Evolutionary conservation across 2,113 vertebrate genomes (phyloP), one percentile per base, ranked within the genome.

Genomic region (Poeciliopsis retropinna): DNA sequence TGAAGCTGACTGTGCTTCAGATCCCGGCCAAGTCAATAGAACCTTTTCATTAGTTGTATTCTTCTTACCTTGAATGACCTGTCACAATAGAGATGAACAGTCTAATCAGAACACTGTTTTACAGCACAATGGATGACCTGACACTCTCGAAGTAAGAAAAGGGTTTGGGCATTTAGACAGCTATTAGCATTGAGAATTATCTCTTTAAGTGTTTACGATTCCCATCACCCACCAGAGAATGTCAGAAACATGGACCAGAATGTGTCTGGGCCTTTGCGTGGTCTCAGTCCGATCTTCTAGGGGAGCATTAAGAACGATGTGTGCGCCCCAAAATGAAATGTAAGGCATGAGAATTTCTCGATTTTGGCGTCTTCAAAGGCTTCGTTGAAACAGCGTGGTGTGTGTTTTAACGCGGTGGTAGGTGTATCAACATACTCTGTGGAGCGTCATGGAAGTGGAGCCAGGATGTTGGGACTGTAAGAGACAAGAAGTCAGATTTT

Each of bases 1-100:
- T 71, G 76, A 61, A 80, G 84, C 80, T 83, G 71, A 88, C 70
- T 80, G 85, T 62, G 27, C 28, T 75, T 64, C 91, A 89, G 85
- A 88, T 84, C 87, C 84, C 75, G 31, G 51, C 83, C 47, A 84
- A 78, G 31, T 76, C 69, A 91, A 83, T 78, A 39, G 28, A 68
- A 75, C 78, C 32, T 10, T 67, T 30, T 63, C 68, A 80, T 69
- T 39, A 83, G n/a, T 10, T 37, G 22, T 37, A 37, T 37, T 73
- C 65, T 85, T 84, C 82, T 87, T 83, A 74, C 77, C 67, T 73
- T 82, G 86, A 73, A 90, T 92, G 92, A 92, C 86, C 76, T 88
- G 87, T 87, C 84, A 84, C 64, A 22, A 17, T 57, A 0, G 72
- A 86, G 90, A 91, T 91, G 78, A 81, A 93, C 86, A 34, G 84